Evolutionary conservation across 1,140 invertebrate species (phyloP).

Genomic region (Acromyrmex charruanus): DNA sequence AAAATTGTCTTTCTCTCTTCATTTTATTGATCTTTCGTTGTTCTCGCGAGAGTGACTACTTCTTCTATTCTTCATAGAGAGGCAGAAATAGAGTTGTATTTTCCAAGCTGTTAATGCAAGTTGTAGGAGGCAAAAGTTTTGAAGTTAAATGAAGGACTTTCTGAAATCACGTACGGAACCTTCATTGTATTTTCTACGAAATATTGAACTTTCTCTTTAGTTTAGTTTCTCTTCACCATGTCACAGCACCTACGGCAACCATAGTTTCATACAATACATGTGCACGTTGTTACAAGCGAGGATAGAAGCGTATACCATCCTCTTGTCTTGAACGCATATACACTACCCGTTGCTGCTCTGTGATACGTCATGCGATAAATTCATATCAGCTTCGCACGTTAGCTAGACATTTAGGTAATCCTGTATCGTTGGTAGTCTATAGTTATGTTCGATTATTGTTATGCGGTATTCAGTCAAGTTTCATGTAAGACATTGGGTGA

Average conservation of each 20-base stretch:
- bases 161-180: background rate
- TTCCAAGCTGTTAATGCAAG: slow-evolving; percentile 7
- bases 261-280: slow-evolving; percentile 24
- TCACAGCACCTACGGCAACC: background rate
- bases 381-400: slow-evolving; percentile 72
- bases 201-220: slow-evolving; percentile 3
- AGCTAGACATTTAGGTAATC: slow-evolving; percentile 59
- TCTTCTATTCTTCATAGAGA: background rate
- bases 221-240: slow-evolving; percentile 16
- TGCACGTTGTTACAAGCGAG: slow-evolving; percentile 18
- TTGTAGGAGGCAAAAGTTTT: background rate
- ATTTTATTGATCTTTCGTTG: background rate
- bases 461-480: slow-evolving; percentile 8
- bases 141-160: slow-evolving; percentile 18
- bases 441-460: slow-evolving; percentile 47
- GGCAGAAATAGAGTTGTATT: background rate
- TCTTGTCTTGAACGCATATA: slow-evolving; percentile 68
- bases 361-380: slow-evolving; percentile 80
- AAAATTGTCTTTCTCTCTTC: background rate
- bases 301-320: slow-evolving; percentile 48
- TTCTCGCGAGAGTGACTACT: background rate
- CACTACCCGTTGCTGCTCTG: slow-evolving; percentile 58
- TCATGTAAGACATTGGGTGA: background rate
- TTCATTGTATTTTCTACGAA: slow-evolving; percentile 23
- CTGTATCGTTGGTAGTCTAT: slow-evolving; percentile 16